phyloP scores from a whole-genome alignment of 2,113 vertebrate genomes.

The Struthidea cinerea region DNA sequence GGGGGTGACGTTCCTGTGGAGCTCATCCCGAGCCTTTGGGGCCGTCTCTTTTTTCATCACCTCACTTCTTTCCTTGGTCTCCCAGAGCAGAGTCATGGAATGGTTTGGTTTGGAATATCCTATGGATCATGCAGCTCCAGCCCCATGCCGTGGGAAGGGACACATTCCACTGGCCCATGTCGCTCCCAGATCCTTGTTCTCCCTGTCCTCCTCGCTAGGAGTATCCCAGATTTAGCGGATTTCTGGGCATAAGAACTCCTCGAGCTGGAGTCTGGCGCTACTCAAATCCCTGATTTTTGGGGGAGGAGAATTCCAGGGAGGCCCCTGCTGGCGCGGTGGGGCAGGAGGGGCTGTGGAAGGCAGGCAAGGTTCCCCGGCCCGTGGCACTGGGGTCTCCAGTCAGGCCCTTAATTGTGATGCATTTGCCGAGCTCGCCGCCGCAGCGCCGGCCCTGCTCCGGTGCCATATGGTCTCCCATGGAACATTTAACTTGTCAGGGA shows the following conservation, averaged over 20 bases:
- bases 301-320: accelerated
- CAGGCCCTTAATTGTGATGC: slow-evolving; percentile 85
- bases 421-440: slow-evolving; percentile 79
- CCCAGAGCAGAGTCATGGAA: accelerated
- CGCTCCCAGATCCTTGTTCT: too few species aligned
- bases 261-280: too few species aligned
- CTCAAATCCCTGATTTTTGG: accelerated
- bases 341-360: not conserved
- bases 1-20: not conserved
- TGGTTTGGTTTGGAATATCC: not conserved
- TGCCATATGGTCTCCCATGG: slow-evolving; percentile 89
- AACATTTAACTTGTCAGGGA: slow-evolving; percentile 92
- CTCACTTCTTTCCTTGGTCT: not conserved
- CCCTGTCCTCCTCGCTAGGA: not conserved
- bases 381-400: too few species aligned
- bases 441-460: slow-evolving; percentile 72
- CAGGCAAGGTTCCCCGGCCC: accelerated
- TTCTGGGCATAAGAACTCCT: not conserved
- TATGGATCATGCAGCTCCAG: not conserved
- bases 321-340: accelerated
- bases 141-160: accelerated
- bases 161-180: accelerated
- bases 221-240: not conserved
- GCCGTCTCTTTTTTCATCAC: not conserved
- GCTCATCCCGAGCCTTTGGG: not conserved